Evolutionary conservation across 1,140 invertebrate genomes (phyloP).

Genomic region (Cherax quadricarinatus): DNA sequence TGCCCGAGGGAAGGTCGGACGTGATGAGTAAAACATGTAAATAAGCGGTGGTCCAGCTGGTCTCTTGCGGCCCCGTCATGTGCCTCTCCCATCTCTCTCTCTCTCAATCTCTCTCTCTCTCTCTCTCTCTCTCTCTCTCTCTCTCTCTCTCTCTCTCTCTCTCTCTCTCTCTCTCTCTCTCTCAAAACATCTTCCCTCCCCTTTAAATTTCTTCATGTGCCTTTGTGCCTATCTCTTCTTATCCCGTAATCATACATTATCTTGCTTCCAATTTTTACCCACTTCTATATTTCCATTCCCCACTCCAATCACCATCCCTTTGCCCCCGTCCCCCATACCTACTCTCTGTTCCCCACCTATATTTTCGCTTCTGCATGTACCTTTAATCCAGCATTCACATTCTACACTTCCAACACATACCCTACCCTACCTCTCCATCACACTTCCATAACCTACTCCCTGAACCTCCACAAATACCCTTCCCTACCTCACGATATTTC

Average conservation of each 20-base stretch:
- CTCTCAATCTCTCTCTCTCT: background rate
- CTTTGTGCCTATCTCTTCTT: background rate
- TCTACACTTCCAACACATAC: too few species aligned
- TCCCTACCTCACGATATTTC: background rate
- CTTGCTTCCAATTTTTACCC: too few species aligned
- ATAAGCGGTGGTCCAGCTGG: slow-evolving; percentile 64
- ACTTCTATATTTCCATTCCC: background rate
- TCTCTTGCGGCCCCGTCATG: slow-evolving; percentile 44
- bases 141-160: background rate
- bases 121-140: background rate
- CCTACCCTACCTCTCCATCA: too few species aligned
- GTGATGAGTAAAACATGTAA: slow-evolving; percentile 69
- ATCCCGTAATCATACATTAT: too few species aligned
- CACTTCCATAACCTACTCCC: too few species aligned
- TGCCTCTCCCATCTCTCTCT: slow-evolving; percentile 18
- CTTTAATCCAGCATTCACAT: background rate
- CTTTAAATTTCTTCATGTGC: background rate
- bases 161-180: background rate
- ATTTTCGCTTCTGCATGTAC: background rate
- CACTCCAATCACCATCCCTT: too few species aligned
- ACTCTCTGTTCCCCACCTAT: background rate
- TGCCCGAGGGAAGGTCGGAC: slow-evolving; percentile 50
- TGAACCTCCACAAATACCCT: too few species aligned
- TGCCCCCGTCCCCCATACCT: background rate
- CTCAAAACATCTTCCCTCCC: background rate